phyloP scores from a whole-genome alignment of 2,113 vertebrate genomes.

The Leucosticte australis region DNA sequence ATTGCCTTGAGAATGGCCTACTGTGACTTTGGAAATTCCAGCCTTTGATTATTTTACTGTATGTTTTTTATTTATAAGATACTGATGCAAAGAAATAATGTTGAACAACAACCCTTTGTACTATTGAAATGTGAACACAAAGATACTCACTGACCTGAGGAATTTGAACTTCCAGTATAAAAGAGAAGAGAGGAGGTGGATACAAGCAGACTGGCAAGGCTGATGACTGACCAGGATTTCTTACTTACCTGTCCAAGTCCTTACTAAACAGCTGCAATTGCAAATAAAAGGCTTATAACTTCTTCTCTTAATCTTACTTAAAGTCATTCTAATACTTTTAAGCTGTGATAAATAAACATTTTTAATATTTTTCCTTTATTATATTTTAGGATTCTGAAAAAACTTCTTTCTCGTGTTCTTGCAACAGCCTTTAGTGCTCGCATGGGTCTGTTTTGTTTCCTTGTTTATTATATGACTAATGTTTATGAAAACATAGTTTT shows the following conservation, averaged over 20 bases:
- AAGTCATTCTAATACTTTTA: neutral
- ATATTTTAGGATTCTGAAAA: conserved; percentile 10
- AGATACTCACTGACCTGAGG: neutral
- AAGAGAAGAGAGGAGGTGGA: neutral
- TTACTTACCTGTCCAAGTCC: neutral
- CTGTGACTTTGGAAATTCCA: neutral
- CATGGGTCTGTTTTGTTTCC: neutral
- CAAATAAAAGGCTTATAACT: neutral
- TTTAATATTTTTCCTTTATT: neutral
- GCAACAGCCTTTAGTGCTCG: neutral
- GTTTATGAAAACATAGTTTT: conserved; percentile 18
- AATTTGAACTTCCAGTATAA: neutral
- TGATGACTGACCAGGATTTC: neutral
- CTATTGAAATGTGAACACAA: neutral
- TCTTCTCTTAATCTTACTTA: neutral
- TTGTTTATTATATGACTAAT: neutral
- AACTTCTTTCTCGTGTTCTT: neutral
- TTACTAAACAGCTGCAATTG: neutral
- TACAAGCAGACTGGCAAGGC: neutral
- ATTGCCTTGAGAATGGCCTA: neutral
- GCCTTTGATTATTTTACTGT: neutral
- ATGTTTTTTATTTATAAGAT: neutral
- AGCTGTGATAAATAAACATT: neutral
- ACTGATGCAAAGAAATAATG: neutral
- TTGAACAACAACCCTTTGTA: neutral